phyloP scores from a whole-genome alignment of 2,888 invertebrate species.

The Apoda limacodes region DNA sequence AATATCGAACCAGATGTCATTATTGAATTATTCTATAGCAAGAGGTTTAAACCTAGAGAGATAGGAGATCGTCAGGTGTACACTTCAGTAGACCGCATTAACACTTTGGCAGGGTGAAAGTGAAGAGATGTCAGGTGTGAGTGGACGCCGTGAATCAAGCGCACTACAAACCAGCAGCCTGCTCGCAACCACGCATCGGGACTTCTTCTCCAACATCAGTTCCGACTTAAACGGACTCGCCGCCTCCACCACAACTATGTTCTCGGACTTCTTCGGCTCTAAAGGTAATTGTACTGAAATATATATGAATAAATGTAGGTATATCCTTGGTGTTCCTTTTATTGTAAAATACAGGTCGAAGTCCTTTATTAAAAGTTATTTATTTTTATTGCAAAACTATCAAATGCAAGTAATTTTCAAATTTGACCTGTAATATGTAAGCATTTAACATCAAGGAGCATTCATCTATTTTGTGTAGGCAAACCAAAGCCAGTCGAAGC shows the following conservation, averaged over 20 bases:
- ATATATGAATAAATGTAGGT: too few species aligned
- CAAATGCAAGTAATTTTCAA: too few species aligned
- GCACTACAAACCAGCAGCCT: constrained; percentile 75
- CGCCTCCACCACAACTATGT: constrained; percentile 92
- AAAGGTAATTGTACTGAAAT: too few species aligned
- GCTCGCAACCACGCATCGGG: constrained; percentile 76
- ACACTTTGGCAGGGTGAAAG: constrained; percentile 45
- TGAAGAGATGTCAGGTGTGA: constrained; percentile 31
- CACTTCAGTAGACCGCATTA: not conserved
- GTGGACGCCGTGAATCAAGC: constrained; percentile 68
- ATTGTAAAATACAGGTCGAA: not conserved
- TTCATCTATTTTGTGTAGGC: constrained; percentile 23
- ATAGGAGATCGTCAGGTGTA: not conserved
- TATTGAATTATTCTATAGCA: too few species aligned
- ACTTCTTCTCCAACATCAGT: constrained; percentile 92
- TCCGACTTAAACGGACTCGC: constrained; percentile 94
- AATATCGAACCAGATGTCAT: too few species aligned
- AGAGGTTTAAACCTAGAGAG: too few species aligned
- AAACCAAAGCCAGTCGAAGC: constrained; percentile 30
- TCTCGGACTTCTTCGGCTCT: constrained; percentile 92
- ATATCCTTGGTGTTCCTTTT: too few species aligned
- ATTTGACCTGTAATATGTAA: too few species aligned
- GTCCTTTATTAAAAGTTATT: not conserved
- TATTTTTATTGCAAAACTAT: constrained; percentile 1
- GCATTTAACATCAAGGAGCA: not conserved